A percentile compares a stretch with the other conserved stretches of the same genome.
phyloP scores from a whole-genome alignment of 2,888 invertebrate species.

The Netelia fuscicornis region DNA sequence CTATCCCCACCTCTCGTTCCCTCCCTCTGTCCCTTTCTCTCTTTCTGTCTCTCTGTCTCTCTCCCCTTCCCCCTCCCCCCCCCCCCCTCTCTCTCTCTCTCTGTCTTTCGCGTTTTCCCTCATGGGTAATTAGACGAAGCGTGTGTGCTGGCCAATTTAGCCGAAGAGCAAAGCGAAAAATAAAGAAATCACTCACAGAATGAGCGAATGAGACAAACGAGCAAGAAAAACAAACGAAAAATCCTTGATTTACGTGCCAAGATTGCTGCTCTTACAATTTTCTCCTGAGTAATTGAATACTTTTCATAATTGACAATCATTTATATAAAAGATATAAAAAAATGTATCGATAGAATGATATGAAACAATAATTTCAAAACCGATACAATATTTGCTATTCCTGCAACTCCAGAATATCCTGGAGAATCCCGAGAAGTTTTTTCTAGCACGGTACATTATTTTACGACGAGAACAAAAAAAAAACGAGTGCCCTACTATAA shows the following conservation, averaged over 20 bases:
- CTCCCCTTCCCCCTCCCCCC: too few species aligned
- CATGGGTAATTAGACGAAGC: conserved; percentile 69
- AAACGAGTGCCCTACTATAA: background rate
- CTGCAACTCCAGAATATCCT: too few species aligned
- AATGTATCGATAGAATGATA: too few species aligned
- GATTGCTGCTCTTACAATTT: background rate
- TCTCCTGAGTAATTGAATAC: background rate
- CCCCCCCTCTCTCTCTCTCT: too few species aligned
- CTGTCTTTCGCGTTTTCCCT: background rate
- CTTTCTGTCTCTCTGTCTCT: too few species aligned
- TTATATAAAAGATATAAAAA: background rate
- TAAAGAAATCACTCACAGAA: background rate
- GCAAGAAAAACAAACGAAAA: background rate
- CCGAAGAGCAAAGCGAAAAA: background rate
- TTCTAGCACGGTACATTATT: background rate
- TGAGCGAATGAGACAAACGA: background rate
- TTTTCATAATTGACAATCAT: background rate
- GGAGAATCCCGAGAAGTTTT: background rate
- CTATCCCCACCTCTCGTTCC: background rate
- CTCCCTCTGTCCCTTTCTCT: too few species aligned
- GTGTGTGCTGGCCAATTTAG: conserved; percentile 56
- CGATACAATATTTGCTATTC: too few species aligned
- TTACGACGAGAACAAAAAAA: background rate
- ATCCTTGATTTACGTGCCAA: background rate
- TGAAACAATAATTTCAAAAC: too few species aligned